A percentile compares a stretch with the other conserved stretches of the same genome.
Evolutionary conservation across 2,113 vertebrate genomes (phyloP).

Genomic region (Triplophysa tibetana): DNA sequence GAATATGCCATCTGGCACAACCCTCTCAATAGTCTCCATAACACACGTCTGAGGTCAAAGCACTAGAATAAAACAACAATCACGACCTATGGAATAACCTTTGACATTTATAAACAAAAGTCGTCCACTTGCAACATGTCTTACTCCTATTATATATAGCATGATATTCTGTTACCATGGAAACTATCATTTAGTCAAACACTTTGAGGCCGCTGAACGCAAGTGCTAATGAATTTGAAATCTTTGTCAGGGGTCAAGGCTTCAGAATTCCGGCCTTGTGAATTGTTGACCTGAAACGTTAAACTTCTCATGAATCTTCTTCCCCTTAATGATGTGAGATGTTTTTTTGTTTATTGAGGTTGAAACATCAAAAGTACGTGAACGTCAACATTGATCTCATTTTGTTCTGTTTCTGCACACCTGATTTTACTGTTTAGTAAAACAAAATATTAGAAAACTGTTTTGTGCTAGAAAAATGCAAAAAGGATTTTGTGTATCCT

Average conservation of each 20-base stretch:
- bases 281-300: neutral
- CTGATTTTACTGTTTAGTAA: neutral
- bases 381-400: neutral
- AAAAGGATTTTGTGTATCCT: too few relatives aligned
- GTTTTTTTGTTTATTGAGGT: neutral
- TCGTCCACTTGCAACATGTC: constrained; percentile 1
- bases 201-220: neutral
- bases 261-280: neutral
- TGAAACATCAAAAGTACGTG: neutral
- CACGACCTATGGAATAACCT: neutral
- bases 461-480: neutral
- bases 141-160: constrained; percentile 3
- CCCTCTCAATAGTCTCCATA: neutral
- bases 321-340: neutral
- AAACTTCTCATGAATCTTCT: constrained; percentile 7
- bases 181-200: constrained; percentile 21
- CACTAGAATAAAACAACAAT: neutral
- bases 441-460: neutral
- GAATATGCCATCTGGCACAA: constrained; percentile 9
- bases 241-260: neutral
- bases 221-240: neutral
- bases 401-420: neutral
- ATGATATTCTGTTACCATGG: constrained; percentile 5
- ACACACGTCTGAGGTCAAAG: constrained; percentile 7
- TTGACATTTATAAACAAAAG: constrained; percentile 10